phyloP scores from a whole-genome alignment of 2,113 vertebrate species.

The Macrotus californicus region DNA sequence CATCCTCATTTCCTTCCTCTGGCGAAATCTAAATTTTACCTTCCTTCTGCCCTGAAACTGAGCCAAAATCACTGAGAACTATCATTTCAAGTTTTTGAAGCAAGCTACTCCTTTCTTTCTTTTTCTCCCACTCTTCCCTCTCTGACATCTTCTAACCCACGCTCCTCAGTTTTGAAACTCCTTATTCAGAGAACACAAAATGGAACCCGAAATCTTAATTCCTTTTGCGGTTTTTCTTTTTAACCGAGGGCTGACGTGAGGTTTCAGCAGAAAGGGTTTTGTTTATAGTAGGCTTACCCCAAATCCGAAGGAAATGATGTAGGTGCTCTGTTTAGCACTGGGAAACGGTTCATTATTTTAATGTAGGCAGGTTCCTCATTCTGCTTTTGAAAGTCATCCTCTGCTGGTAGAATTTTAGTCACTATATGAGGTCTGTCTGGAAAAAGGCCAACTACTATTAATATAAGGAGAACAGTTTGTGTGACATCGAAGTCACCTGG shows the following conservation, averaged over 20 bases:
- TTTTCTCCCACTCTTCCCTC: neutral
- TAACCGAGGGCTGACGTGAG: neutral
- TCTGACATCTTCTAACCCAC: neutral
- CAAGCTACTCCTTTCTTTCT: neutral
- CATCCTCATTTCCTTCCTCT: neutral
- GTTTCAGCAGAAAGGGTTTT: neutral
- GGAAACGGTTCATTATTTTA: neutral
- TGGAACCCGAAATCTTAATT: neutral
- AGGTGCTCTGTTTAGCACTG: neutral
- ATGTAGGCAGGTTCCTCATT: neutral
- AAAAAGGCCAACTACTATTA: too few relatives aligned
- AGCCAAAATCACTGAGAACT: neutral
- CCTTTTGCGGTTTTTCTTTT: neutral
- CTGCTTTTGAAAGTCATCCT: neutral
- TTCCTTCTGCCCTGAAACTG: constrained; percentile 3
- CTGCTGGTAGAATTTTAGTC: neutral
- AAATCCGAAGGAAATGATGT: neutral
- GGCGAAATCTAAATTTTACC: neutral
- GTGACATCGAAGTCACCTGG: too few relatives aligned
- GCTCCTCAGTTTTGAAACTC: neutral
- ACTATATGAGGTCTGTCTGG: too few relatives aligned
- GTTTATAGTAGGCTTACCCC: neutral
- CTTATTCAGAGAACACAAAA: neutral
- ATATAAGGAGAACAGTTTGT: too few relatives aligned
- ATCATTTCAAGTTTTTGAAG: neutral